Evolutionary conservation across 30 jellyfish, hydroid and myxozoan species (phyloP), one percentile per base, ranked within the genome.

Genomic region (Aurelia coerulea): DNA sequence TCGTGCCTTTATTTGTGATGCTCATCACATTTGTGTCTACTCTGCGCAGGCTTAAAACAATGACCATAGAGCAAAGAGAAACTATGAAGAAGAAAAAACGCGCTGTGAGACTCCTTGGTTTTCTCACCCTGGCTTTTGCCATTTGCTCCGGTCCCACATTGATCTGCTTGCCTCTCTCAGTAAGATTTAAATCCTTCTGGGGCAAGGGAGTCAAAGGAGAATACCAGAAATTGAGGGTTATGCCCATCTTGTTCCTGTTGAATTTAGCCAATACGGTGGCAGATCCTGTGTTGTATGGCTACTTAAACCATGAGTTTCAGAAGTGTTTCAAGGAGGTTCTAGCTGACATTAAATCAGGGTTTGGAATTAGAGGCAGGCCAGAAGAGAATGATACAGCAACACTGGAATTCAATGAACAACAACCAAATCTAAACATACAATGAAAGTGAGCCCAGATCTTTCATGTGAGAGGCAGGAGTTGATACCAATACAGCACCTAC

Each of bases 151-250:
- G 74, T 42, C 92, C 92, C 11, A 46, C 86, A n/a, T 41, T 42
- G 4, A 42, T 83, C 52, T 83, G 60, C 56, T 67, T 54, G 58
- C 5, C 62, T 10, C 39, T 83, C 18, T 56, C 92, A 31, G 6
- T 72, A 10, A 15, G 71, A 1, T 50, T 62, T 5, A 41, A 63
- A 37, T 32, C 52, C 73, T n/a, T 69, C 41, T 83, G 82, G 84
- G 79, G 86, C 16, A 63, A 60, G 33, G 92, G 92, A 19, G 75
- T 66, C 65, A 78, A 83, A 62, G 92, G 92, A 7, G 79, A 83
- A 74, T 54, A 69, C 31, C 32, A 18, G 49, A 65, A 82, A 66
- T 13, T 80, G 77, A 80, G 70, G 58, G 70, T 33, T 13, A 81
- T 68, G 15, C 76, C 85, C 5, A 68, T 68, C 6, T 51, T 65